These are phyloP conservation scores for Scomber japonicus DNA, from an alignment of 2,113 vertebrate genomes.

Conservation along the genomic window DNA sequence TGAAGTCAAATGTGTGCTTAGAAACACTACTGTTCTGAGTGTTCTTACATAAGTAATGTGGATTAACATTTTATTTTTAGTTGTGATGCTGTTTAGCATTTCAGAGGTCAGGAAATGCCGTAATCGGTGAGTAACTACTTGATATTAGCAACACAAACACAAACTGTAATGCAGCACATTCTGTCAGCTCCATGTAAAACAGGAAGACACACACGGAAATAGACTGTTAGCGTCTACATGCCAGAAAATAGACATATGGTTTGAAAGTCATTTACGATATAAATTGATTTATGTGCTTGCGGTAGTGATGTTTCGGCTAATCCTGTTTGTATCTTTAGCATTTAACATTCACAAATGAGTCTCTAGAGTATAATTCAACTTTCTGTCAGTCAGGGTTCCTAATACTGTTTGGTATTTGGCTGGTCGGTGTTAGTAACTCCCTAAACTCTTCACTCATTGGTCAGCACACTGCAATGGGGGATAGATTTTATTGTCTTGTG, in stretches of 20 bases:
- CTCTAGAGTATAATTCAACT: background rate
- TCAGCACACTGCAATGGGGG: too few species aligned
- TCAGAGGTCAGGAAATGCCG: constrained; percentile 7
- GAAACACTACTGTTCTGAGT: background rate
- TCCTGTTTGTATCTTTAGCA: background rate
- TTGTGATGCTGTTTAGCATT: constrained; percentile 1
- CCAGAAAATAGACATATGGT: constrained; percentile 36
- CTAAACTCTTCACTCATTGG: background rate
- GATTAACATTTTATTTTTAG: constrained; percentile 13
- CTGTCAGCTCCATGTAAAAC: constrained; percentile 28
- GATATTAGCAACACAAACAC: constrained; percentile 22
- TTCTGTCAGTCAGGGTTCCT: background rate
- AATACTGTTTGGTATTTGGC: constrained; percentile 18
- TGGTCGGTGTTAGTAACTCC: background rate
- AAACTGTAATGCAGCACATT: constrained; percentile 28
- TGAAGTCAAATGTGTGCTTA: background rate
- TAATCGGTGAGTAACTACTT: constrained; percentile 23
- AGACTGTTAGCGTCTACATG: constrained; percentile 26
- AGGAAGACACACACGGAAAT: constrained; percentile 24
- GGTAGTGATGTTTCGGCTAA: background rate
- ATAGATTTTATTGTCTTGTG: background rate
- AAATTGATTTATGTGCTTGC: background rate
- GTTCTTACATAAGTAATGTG: background rate
- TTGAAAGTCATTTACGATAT: background rate
- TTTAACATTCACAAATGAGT: constrained; percentile 12